Evolutionary conservation across 2,113 vertebrate genomes (phyloP), one percentile per base, ranked within the genome.

Genomic region (Eulemur macaco): DNA sequence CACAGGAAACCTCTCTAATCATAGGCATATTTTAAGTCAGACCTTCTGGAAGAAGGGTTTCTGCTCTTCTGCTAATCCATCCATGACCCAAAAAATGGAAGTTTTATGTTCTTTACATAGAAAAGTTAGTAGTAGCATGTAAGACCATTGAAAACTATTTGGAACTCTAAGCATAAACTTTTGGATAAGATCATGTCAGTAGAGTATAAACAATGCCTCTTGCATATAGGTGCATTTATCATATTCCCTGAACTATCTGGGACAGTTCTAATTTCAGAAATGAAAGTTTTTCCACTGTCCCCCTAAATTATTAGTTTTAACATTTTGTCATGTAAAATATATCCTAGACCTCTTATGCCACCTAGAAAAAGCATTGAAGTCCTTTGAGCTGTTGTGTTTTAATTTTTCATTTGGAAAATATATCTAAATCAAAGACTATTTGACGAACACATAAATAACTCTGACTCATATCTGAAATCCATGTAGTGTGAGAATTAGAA

Each of bases 361-460:
- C 11, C 80, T 66, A 56, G 25, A 76, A 85, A 87, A 85, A 10
- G 4, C 0, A 47, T 64, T 47, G 73, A 95, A 71, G 23, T 37
- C 27, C 8, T 89, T 78, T 84, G 20, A 88, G 11, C 4, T 39
- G n/a, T 42, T 78, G 31, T 8, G 6, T 86, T 86, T 47, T 87
- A 69, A n/a, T 63, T 95, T 91, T 94, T n/a, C 64, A 37, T 76
- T 45, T 66, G 13, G 31, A 88, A 96, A 90, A 96, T 64, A 66
- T 20, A 86, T 66, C 77, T 91, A 80, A 88, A 91, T 84, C 31
- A 47, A 69, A 78, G 47, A 13, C 13, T 31, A 73, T 91, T 94
- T 73, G 66, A 20, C 23, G 27, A 80, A 64, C 34, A 78, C 8
- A 52, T 8, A 88, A 74, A 13, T 80, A 73, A 94, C 71, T 71